A percentile compares a stretch with the other conserved stretches of the same genome.
Evolutionary conservation across 2,797 vertebrate genomes (phyloP).

Genomic region (Sebastes cheni): DNA sequence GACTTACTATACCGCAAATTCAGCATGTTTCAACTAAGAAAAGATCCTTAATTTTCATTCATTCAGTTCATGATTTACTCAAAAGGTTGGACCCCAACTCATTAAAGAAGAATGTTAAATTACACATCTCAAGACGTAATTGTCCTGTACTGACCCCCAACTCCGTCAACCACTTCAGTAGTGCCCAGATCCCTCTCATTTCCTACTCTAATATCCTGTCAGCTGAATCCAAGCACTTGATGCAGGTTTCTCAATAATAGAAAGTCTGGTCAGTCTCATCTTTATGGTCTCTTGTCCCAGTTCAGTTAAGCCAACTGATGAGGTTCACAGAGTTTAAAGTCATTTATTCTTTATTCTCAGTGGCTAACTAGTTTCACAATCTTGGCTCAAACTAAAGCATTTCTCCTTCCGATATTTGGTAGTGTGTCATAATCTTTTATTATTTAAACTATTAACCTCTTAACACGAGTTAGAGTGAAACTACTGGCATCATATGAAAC

Average conservation of each 20-base stretch:
- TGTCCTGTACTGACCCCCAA: not conserved
- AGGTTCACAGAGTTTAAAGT: not conserved
- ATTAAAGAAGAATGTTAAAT: not conserved
- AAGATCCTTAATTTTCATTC: not conserved
- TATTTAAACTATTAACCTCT: too few relatives aligned
- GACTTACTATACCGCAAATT: not conserved
- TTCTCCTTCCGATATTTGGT: not conserved
- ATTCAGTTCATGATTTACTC: not conserved
- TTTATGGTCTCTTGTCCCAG: not conserved
- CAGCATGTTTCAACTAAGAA: not conserved
- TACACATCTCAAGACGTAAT: not conserved
- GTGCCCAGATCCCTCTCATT: fast-evolving
- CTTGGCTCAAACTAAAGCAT: not conserved
- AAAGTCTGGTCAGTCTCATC: not conserved
- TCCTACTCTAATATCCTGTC: not conserved
- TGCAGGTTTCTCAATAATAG: not conserved
- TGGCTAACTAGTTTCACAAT: not conserved
- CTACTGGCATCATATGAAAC: too few relatives aligned
- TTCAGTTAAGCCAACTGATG: not conserved
- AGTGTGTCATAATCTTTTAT: too few relatives aligned
- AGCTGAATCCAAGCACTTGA: not conserved
- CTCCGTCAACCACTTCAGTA: not conserved
- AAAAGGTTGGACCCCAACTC: not conserved
- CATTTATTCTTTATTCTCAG: not conserved
- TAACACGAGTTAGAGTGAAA: too few relatives aligned